Evolutionary conservation across 2,888 invertebrate species (phyloP), one percentile per base, ranked within the genome.

Genomic region (Nematopogon swammerdamellus): DNA sequence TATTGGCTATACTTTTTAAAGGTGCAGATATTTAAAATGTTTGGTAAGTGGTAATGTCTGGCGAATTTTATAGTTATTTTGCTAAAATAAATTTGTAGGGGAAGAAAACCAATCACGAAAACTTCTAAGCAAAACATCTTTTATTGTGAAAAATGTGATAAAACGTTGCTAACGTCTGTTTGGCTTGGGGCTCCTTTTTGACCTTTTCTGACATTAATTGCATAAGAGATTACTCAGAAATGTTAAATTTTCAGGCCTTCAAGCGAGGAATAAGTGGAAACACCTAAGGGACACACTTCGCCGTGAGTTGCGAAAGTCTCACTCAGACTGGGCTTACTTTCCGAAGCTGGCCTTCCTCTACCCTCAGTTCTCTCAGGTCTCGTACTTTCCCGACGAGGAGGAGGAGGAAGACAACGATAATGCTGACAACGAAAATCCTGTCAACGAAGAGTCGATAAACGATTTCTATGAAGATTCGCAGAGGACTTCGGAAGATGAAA

Each of bases 261-360:
- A 79, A 62, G 79, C 77, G 2, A 61, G 79, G 55, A 55, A 77
- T 0, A 79, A 79, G 63, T 79, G 79, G 79, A 79, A 79, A 46
- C 76, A 77, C 53, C 64, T 79, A 20, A 60, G 79, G 50, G 79
- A 79, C 53, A 77, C 77, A 60, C 76, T 77, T 0, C 62, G 79
- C 18, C 77, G 76, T 50, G 79, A 79, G 59, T 70, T 70, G 16
- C 58, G 80, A 1, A 80, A 76, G 56, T 66, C 67, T 52, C 69
- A 64, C 11, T 77, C 77, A 0, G 74, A 76, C 55, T 79, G 79
- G 75, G 72, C 72, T 8, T 72, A 65, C 50, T 61, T 76, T 0
- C 70, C 76, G 1, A 73, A 72, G 58, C 60, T 76, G 2, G 71
- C 72, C 49, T 79, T 79, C 54, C 59, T 76, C 0, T 72, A 68